phyloP scores from a whole-genome alignment of 2,113 vertebrate species.

The Zosterops borbonicus region DNA sequence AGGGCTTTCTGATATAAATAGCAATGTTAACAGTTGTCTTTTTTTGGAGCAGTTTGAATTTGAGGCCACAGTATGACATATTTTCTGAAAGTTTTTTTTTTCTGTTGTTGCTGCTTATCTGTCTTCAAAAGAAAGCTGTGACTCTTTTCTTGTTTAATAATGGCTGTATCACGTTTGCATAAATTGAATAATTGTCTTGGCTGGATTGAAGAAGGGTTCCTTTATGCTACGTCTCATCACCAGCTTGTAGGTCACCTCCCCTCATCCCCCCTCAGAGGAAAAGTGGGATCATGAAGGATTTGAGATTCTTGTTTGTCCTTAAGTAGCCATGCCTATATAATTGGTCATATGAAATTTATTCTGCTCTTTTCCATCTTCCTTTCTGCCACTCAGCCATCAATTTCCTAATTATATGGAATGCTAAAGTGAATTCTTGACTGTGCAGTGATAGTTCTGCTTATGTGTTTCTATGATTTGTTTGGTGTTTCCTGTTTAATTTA shows the following conservation, averaged over 20 bases:
- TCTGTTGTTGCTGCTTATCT: not conserved
- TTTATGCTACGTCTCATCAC: not conserved
- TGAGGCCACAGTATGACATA: not conserved
- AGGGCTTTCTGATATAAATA: not conserved
- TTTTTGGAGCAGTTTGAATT: not conserved
- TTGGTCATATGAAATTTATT: not conserved
- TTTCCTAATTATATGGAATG: not conserved
- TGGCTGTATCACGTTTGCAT: not conserved
- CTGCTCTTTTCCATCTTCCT: not conserved
- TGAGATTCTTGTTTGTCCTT: not conserved
- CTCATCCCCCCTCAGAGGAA: not conserved
- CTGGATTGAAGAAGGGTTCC: not conserved
- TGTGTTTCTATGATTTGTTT: not conserved
- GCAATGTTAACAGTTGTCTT: not conserved
- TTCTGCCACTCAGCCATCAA: not conserved
- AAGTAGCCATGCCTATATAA: not conserved
- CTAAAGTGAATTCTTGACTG: not conserved
- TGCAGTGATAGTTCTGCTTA: not conserved
- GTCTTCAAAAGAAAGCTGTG: not conserved
- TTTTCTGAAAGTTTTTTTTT: not conserved
- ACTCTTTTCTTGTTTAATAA: not conserved
- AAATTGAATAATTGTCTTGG: not conserved
- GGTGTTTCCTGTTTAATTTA: not conserved
- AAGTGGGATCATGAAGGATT: not conserved
- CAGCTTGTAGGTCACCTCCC: not conserved